Percentiles rank a stretch among this genome's conserved stretches.
Evolutionary conservation across 1,140 invertebrate genomes (phyloP).

Genomic region (Cylas formicarius): DNA sequence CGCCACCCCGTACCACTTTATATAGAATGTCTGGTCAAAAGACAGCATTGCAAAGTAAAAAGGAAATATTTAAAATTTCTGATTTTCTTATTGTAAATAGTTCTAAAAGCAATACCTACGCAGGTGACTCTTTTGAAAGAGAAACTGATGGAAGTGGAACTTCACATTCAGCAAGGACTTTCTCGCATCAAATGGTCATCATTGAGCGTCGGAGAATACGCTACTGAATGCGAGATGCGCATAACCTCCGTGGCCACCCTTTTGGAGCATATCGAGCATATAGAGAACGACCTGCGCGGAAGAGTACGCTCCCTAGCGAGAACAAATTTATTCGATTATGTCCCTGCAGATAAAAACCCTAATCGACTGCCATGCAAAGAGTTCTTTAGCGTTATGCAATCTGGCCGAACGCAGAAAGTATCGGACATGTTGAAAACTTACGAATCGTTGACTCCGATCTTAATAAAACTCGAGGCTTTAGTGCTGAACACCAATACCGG

Average conservation of each 20-base stretch:
- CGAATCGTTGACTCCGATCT: slow-evolving; percentile 62
- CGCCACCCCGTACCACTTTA: too few relatives aligned
- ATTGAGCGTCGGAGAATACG: slow-evolving; percentile 69
- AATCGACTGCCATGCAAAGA: slow-evolving; percentile 36
- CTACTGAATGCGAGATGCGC: slow-evolving; percentile 46
- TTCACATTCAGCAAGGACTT: slow-evolving; percentile 69
- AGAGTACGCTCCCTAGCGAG: slow-evolving; percentile 42
- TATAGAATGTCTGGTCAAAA: too few relatives aligned
- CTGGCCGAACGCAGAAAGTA: slow-evolving; percentile 57
- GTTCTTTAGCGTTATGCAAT: slow-evolving; percentile 61
- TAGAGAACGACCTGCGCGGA: slow-evolving; percentile 60
- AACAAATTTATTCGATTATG: slow-evolving; percentile 36
- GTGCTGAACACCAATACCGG: slow-evolving; percentile 60
- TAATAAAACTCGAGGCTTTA: slow-evolving; percentile 75
- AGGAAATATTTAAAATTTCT: too few relatives aligned
- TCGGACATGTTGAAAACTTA: slow-evolving; percentile 61
- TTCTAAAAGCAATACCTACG: too few relatives aligned
- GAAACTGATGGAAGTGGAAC: slow-evolving; percentile 64
- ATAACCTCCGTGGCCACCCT: slow-evolving; percentile 55
- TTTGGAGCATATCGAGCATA: slow-evolving; percentile 67
- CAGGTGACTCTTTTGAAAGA: slow-evolving; percentile 58
- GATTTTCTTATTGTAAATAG: too few relatives aligned
- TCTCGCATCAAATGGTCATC: slow-evolving; percentile 79
- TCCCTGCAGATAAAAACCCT: slow-evolving; percentile 21
- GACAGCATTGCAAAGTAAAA: too few relatives aligned